Evolutionary conservation across 2,888 invertebrate species (phyloP), one percentile per base, ranked within the genome.

Genomic region (Drosophila colorata): DNA sequence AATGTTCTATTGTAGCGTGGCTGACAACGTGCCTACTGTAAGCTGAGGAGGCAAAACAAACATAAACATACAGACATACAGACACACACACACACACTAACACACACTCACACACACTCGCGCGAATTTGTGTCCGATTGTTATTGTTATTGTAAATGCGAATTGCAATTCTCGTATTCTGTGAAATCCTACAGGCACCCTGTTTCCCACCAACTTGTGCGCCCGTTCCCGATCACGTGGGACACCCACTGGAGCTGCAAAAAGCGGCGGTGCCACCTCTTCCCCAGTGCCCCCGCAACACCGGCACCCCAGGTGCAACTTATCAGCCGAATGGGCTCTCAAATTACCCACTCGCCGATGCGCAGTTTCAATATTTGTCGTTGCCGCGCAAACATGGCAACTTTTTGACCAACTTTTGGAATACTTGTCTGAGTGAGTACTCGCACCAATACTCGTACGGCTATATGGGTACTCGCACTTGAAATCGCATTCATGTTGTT

Each of bases 341-440:
- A 55, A 72, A 72, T 81, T 66, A 69, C 71, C 48, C 23, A 49
- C 51, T 67, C 60, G 28, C 31, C 71, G 68, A 33, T 61, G 76
- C 55, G 60, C 72, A 68, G 52, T 56, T 57, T 65, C 78, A 79
- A 79, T 81, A 78, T 80, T 80, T 80, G 65, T 63, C 46, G 41
- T 67, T 23, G 41, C 48, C 16, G 59, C 47, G 53, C 61, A 72
- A 72, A 72, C 57, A 72, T 11, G 59, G 43, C 16, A 73, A 60
- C 68, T 58, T 80, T 80, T 77, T 81, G 83, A 80, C 80, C 80
- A 83, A 80, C 71, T 76, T 80, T 74, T 60, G 31, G 35, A 53
- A 44, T 37, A 59, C 20, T 44, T 3, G 55, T 44, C 38, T 31
- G 43, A 46, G 38, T 31, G 28, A 56, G 28, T 43, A 20, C 43